Evolutionary conservation across 2,113 vertebrate species (phyloP).

Genomic region (Crotalus horridus): DNA sequence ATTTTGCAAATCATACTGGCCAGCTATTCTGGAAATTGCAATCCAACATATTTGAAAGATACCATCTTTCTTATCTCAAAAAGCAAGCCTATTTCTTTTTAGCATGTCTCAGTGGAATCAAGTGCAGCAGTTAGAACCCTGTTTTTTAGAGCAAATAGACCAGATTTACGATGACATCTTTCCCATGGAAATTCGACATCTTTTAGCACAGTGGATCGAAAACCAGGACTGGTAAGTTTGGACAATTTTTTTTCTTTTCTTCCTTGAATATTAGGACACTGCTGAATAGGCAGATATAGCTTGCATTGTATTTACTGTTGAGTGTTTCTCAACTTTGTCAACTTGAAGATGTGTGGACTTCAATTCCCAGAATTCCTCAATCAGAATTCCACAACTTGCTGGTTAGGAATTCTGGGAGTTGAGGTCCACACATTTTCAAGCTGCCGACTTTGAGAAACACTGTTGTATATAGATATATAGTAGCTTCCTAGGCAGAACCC

Average conservation of each 20-base stretch:
- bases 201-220: constrained; percentile 92
- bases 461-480: not conserved
- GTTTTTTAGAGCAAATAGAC: constrained; percentile 94
- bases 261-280: not conserved
- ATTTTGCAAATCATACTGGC: not conserved
- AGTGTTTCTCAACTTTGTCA: not conserved
- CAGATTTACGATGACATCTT: constrained; percentile 97
- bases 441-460: not conserved
- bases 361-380: not conserved
- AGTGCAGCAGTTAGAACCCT: constrained; percentile 92
- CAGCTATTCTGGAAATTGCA: not conserved
- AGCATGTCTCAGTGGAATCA: constrained; percentile 98
- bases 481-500: not conserved
- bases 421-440: not conserved
- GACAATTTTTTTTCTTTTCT: not conserved
- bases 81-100: constrained; percentile 41
- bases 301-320: not conserved
- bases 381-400: not conserved
- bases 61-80: not conserved
- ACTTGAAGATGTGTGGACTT: not conserved
- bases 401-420: not conserved
- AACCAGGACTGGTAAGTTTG: constrained; percentile 88
- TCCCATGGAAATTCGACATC: constrained; percentile 94
- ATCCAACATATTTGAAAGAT: not conserved
- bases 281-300: not conserved